Base-by-base conservation (phyloP, 2,797 vertebrate genomes). In the Pangasius djambal region DNA sequence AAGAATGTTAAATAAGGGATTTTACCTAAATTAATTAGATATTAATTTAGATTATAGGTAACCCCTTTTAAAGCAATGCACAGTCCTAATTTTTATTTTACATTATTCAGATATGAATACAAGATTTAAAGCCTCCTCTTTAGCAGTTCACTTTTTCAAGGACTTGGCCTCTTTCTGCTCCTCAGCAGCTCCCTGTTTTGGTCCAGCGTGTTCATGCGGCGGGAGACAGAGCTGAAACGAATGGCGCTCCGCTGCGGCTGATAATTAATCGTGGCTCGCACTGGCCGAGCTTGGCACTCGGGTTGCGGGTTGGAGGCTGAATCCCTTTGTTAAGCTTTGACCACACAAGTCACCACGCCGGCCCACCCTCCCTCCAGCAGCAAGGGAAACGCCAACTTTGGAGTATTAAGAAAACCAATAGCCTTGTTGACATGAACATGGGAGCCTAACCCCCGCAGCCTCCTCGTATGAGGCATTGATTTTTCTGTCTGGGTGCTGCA, bases 381-480 rank as follows among this genome's bases (percentile, higher is more conserved):
- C 95, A 89, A 92, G 94, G 97, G 97, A 98, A 98, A 98, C 95
- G 97, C 97, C 97, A 97, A 97, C 97, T 98, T 97, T 96, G 97
- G 97, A 97, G 97, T 97, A 97, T 98, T 98, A 97, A 98, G 98
- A 98, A 98, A 98, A 98, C 97, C 97, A 97, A 98, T 97, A 98
- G 97, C 97, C 98, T 98, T 99, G 98, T 99, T 98, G 98, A 99
- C 98, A 98, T 97, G 97, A 98, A 97, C 98, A 98, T 96, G 96
- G 96, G 97, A 97, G 96, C 96, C 98, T 98, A 97, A 98, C 97
- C 98, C 98, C 98, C 96, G 97, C 98, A 99, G 98, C 97, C 97
- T 97, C 97, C 97, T 98, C 97, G 98, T 99, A 99, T 99, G 98
- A 99, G 97, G 96, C 98, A 99, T 99, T 98, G 98, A 99, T 99